A percentile compares a stretch with the other conserved stretches of the same genome.
These are phyloP conservation scores for Lysandra bellargus DNA, from an alignment of 2,888 invertebrate species.

Conservation along the genomic window DNA sequence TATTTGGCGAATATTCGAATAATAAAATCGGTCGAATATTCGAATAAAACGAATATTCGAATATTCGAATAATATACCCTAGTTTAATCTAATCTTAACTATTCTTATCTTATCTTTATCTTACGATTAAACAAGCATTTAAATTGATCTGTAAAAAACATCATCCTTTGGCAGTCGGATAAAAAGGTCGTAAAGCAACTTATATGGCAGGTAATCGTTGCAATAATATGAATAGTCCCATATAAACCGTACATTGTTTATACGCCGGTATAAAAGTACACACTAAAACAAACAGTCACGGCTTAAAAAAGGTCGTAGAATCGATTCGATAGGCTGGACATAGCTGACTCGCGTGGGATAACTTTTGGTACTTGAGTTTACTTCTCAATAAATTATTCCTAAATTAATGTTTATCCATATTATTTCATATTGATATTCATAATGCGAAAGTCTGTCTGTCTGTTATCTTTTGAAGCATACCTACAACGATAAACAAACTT, in stretches of 20 bases:
- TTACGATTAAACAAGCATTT: neutral
- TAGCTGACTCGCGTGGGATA: neutral
- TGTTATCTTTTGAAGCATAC: too few relatives aligned
- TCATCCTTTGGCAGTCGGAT: neutral
- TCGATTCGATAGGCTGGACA: neutral
- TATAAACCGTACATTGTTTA: neutral
- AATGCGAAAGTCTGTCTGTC: too few relatives aligned
- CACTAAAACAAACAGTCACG: constrained; percentile 7
- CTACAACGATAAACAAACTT: too few relatives aligned
- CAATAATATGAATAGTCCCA: constrained; percentile 22
- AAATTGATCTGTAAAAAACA: neutral
- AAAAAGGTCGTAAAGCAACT: neutral
- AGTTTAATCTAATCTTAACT: too few relatives aligned
- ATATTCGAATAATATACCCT: too few relatives aligned
- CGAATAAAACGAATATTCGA: too few relatives aligned
- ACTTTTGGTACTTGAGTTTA: neutral
- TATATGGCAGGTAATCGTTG: constrained; percentile 14
- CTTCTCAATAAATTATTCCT: neutral
- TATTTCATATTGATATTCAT: too few relatives aligned
- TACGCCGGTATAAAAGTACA: constrained; percentile 5
- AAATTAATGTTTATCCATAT: neutral
- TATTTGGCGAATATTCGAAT: too few relatives aligned
- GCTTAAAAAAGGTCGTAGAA: constrained; percentile 7
- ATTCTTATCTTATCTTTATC: neutral
- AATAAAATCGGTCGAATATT: too few relatives aligned